These are phyloP conservation scores for Bombylius major DNA, from an alignment of 2,888 invertebrate species.

Conservation along the genomic window DNA sequence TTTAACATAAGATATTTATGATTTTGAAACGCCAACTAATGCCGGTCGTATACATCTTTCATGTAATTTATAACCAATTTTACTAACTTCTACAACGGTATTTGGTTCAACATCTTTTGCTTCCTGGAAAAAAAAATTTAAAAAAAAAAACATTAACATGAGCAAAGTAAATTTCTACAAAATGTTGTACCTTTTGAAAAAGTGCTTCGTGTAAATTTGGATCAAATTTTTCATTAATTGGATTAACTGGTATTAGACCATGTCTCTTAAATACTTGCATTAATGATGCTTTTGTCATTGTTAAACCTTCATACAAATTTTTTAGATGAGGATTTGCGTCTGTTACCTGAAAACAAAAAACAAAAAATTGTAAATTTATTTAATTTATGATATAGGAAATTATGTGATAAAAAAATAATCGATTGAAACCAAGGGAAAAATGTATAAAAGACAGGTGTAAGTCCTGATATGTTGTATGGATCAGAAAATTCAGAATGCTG, in stretches of 20 bases:
- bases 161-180: background rate
- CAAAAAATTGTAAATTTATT: background rate
- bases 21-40: constrained; percentile 86
- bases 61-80: constrained; percentile 90
- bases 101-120: constrained; percentile 71
- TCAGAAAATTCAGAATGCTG: too few relatives aligned
- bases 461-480: too few relatives aligned
- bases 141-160: background rate
- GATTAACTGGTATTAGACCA: constrained; percentile 77
- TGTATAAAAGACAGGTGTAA: too few relatives aligned
- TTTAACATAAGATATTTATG: constrained; percentile 2
- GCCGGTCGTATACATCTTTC: constrained; percentile 92
- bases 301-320: constrained; percentile 74
- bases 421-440: too few relatives aligned
- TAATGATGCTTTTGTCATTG: constrained; percentile 78
- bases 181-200: constrained; percentile 66
- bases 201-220: constrained; percentile 94
- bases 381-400: too few relatives aligned
- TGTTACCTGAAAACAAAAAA: constrained; percentile 29
- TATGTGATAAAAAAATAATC: too few relatives aligned
- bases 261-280: constrained; percentile 80
- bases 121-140: constrained; percentile 45
- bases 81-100: constrained; percentile 83
- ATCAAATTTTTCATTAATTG: constrained; percentile 87
- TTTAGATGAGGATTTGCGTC: constrained; percentile 65